These are phyloP conservation scores for Ctenicera cuprea DNA, from an alignment of 2,888 invertebrate genomes.

Conservation along the genomic window DNA sequence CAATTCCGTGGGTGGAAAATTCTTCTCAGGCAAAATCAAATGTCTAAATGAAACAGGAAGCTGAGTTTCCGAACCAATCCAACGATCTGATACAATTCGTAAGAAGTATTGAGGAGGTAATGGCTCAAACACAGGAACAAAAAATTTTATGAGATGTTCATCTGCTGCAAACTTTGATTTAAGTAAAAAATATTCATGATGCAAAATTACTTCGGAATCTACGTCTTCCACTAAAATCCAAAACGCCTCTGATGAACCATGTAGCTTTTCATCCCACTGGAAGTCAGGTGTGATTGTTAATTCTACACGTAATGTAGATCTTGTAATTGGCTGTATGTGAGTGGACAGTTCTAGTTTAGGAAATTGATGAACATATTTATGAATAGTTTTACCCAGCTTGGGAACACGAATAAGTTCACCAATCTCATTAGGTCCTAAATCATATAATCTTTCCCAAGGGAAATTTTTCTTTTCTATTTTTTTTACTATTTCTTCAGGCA, in stretches of 20 bases:
- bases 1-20: conserved; percentile 97
- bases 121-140: conserved; percentile 99
- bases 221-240: conserved; percentile 93
- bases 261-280: conserved; percentile 98
- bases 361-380: conserved; percentile 97
- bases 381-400: conserved; percentile 95
- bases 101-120: conserved; percentile 98
- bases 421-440: conserved; percentile 97
- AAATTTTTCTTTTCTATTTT: conserved; percentile 99
- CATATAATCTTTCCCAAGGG: conserved; percentile 95
- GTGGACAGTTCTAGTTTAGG: conserved; percentile 97
- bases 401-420: conserved; percentile 95
- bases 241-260: conserved; percentile 89
- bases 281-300: conserved; percentile 98
- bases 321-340: conserved; percentile 98
- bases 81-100: conserved; percentile 90
- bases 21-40: conserved; percentile 97
- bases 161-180: conserved; percentile 96
- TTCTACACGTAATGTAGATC: conserved; percentile 94
- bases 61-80: conserved; percentile 97
- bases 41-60: conserved; percentile 98
- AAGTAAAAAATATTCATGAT: conserved; percentile 94
- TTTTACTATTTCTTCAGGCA: conserved; percentile 97
- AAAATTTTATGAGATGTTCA: conserved; percentile 97
- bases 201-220: conserved; percentile 92